These are phyloP conservation scores for Megastigmus dorsalis DNA, from an alignment of 2,888 invertebrate genomes.

Conservation along the genomic window DNA sequence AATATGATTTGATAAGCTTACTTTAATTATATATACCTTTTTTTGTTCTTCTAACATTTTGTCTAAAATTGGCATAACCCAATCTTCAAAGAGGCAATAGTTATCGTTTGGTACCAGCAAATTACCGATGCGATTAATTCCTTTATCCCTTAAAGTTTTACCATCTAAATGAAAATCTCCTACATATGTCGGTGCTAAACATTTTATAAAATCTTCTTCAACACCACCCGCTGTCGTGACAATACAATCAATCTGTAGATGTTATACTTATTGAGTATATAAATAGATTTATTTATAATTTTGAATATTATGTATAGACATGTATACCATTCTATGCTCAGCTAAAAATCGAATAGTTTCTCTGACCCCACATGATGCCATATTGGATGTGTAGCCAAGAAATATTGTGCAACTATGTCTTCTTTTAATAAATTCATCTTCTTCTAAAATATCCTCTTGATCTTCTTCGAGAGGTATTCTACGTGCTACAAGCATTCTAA, in stretches of 20 bases:
- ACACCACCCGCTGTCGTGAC: slow-evolving; percentile 98
- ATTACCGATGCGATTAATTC: slow-evolving; percentile 94
- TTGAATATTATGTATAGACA: neutral
- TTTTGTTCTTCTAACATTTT: slow-evolving; percentile 93
- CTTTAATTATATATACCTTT: slow-evolving; percentile 67
- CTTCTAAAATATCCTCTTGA: slow-evolving; percentile 81
- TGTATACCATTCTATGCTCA: slow-evolving; percentile 84
- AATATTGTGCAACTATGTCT: slow-evolving; percentile 94
- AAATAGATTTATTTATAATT: slow-evolving; percentile 4
- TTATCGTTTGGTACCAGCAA: slow-evolving; percentile 98
- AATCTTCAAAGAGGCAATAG: slow-evolving; percentile 98
- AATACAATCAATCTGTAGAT: slow-evolving; percentile 89
- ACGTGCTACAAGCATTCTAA: slow-evolving; percentile 85
- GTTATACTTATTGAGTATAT: slow-evolving; percentile 5
- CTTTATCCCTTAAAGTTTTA: slow-evolving; percentile 85
- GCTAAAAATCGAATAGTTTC: slow-evolving; percentile 93
- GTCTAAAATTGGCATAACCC: slow-evolving; percentile 95
- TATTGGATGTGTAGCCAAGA: slow-evolving; percentile 97
- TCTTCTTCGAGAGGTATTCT: slow-evolving; percentile 82
- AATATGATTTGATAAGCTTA: too few relatives aligned
- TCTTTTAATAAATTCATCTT: slow-evolving; percentile 87
- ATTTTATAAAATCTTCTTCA: slow-evolving; percentile 99
- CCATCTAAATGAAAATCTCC: slow-evolving; percentile 94
- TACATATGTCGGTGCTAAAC: slow-evolving; percentile 93
- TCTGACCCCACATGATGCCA: slow-evolving; percentile 95